These are phyloP conservation scores for Epinephelus awoara DNA, from an alignment of 2,797 vertebrate species.

Conservation along the genomic window DNA sequence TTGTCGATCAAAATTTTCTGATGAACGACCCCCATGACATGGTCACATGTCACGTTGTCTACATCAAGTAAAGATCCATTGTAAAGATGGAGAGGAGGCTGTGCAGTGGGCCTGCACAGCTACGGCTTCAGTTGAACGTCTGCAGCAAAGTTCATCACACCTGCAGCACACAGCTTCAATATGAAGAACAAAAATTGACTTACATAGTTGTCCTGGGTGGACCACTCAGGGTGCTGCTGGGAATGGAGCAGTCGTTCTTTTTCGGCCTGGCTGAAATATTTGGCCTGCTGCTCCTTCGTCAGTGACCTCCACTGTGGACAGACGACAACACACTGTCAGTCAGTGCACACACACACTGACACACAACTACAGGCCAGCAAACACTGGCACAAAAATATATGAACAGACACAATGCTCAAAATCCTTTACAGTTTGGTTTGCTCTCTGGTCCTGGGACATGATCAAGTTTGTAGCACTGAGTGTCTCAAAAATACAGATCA, in stretches of 20 bases:
- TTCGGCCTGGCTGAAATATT: neutral
- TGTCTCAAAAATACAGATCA: no score
- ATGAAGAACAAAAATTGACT: neutral
- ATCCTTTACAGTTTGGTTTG: neutral
- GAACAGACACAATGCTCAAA: neutral
- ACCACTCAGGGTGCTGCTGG: neutral
- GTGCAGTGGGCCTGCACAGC: no score
- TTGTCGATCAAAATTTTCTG: no score
- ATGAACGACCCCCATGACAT: no score
- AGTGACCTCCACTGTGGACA: constrained; percentile 6
- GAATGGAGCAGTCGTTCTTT: neutral
- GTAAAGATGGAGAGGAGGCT: no score
- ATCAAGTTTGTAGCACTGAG: no score
- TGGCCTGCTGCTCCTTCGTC: neutral
- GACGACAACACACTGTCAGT: neutral
- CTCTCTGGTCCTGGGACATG: neutral
- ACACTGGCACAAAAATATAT: neutral
- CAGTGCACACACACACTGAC: neutral
- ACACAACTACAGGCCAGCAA: neutral
- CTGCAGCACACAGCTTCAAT: no score
- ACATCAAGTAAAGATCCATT: no score
- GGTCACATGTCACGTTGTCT: no score
- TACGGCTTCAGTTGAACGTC: no score
- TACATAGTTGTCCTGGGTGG: constrained; percentile 5
- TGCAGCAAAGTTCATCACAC: no score